Evolutionary conservation across 2,888 invertebrate genomes (phyloP), one percentile per base, ranked within the genome.

Genomic region (Notodonta ziczac): DNA sequence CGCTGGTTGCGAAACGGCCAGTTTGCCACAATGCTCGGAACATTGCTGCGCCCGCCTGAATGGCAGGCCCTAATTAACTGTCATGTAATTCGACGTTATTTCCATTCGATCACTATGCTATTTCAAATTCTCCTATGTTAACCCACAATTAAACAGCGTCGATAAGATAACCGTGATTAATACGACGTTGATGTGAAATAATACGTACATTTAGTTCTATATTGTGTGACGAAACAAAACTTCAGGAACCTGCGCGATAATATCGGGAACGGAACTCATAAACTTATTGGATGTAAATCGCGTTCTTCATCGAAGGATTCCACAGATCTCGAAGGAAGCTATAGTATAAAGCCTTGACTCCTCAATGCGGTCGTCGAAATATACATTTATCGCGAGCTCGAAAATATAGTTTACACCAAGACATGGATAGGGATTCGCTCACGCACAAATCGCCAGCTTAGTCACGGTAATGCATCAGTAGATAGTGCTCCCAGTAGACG

Each of bases 61-160:
- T 87, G 89, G 88, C 91, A 87, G 87, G 76, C 84, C 82, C 90
- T 92, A 93, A 93, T 93, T 92, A 91, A 88, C 87, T 92, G 91
- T 90, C 91, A 85, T 84, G 83, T 88, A 88, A 90, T 88, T 88
- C 87, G 85, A 89, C 84, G 81, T 85, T 87, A 89, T 85, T 83
- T 82, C 84, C 72, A 73, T 78, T 81, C 78, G 74, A 76, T 78
- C 79, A 74, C 74, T 78, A 77, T 76, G 76, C 75, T 63, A 70
- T 74, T 77, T 77, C 68, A 58, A 66, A 73, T 76, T 75, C 76
- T 67, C 56, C 24, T 60, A 66, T 69, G 59, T 63, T 66, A 68
- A 70, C 70, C 65, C 52, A 63, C 72, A 74, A 76, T 76, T 77
- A 77, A 57, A 56, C 50, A 61, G 60, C 59, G 59, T 61, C 58